Evolutionary conservation across 1,140 invertebrate species (phyloP).

Genomic region (Drosophila hydei): DNA sequence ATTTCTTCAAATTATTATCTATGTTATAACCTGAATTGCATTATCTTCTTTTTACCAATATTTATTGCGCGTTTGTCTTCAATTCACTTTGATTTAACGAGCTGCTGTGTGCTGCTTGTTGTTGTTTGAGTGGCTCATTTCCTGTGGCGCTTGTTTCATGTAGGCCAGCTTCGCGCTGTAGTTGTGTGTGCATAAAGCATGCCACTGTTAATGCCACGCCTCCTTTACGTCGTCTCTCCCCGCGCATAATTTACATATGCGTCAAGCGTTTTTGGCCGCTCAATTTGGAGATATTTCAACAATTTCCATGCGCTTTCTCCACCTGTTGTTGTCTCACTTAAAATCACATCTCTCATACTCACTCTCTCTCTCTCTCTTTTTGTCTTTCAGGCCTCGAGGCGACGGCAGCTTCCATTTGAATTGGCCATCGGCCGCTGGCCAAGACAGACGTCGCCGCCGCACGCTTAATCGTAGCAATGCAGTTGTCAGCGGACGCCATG

Average conservation of each 20-base stretch:
- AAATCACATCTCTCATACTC: background rate
- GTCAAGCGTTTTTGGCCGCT: constrained; percentile 34
- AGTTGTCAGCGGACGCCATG: constrained; percentile 28
- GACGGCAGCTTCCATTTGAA: constrained; percentile 34
- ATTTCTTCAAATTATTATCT: constrained; percentile 1
- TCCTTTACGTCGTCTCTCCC: too few species aligned
- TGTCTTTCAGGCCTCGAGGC: constrained; percentile 55
- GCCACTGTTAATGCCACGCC: constrained; percentile 6
- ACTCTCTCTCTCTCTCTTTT: constrained; percentile 24
- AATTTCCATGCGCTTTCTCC: constrained; percentile 70
- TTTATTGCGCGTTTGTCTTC: constrained; percentile 4
- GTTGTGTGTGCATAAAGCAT: constrained; percentile 9
- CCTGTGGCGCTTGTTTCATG: background rate
- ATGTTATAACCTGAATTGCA: background rate
- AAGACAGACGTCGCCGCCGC: constrained; percentile 17
- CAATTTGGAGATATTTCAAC: constrained; percentile 27
- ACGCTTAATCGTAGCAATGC: constrained; percentile 31
- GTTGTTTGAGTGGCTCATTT: constrained; percentile 8
- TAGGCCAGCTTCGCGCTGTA: background rate
- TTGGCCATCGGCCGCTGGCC: constrained; percentile 39
- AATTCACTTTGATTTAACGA: constrained; percentile 12
- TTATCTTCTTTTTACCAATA: constrained; percentile 7
- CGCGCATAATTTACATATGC: constrained; percentile 29
- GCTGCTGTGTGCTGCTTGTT: constrained; percentile 3
- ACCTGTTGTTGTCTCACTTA: constrained; percentile 1